Percentiles rank a stretch among this genome's conserved stretches.
These are phyloP conservation scores for Pangasius macronema DNA, from an alignment of 2,797 vertebrate species.

Conservation along the genomic window DNA sequence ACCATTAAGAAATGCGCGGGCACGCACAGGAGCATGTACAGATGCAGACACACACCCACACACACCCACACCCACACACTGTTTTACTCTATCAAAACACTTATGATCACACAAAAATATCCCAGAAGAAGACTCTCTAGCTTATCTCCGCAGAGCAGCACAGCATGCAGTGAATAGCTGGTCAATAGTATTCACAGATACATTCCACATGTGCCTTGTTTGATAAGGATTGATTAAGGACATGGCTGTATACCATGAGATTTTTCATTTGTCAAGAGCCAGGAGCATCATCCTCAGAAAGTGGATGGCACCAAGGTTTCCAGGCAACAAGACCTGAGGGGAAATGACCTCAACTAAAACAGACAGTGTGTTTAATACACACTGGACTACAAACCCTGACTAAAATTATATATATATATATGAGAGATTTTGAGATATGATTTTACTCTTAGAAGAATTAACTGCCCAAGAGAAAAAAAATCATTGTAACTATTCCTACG, in stretches of 20 bases:
- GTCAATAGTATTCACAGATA: conserved; percentile 22
- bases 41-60: conserved; percentile 20
- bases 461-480: conserved; percentile 45
- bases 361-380: conserved; percentile 28
- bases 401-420: neutral
- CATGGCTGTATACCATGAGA: conserved; percentile 17
- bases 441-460: conserved; percentile 21
- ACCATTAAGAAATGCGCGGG: conserved; percentile 11
- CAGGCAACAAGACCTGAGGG: conserved; percentile 54
- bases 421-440: too few species aligned
- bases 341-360: conserved; percentile 51
- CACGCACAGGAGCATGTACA: neutral
- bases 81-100: neutral
- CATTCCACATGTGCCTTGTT: conserved; percentile 8
- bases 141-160: conserved; percentile 50
- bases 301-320: conserved; percentile 51
- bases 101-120: conserved; percentile 27
- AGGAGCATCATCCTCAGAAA: conserved; percentile 44
- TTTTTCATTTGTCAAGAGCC: conserved; percentile 38
- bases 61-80: conserved; percentile 6
- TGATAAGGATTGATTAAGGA: conserved; percentile 47
- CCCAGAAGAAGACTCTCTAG: neutral
- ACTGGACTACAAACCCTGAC: conserved; percentile 23
- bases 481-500: neutral
- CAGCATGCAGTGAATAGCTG: conserved; percentile 30